These are phyloP conservation scores for Ceryle rudis DNA, from an alignment of 2,797 vertebrate genomes.

Conservation along the genomic window DNA sequence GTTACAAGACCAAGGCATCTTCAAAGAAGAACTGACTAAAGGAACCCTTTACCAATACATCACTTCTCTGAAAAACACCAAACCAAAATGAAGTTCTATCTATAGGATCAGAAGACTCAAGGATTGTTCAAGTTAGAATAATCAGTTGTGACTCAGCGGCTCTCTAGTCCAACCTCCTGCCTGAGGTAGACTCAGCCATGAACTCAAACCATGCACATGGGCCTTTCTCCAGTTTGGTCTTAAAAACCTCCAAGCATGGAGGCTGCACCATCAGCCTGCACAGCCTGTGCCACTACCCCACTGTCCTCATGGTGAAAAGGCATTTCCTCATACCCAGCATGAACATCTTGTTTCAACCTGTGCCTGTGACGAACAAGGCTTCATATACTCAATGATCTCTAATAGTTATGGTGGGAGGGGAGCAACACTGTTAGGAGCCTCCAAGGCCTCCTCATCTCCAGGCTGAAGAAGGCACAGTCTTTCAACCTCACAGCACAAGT, in stretches of 20 bases:
- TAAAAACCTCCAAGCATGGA: not conserved
- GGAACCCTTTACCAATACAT: not conserved
- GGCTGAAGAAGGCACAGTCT: no score
- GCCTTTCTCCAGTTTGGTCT: not conserved
- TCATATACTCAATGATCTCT: no score
- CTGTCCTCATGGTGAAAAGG: not conserved
- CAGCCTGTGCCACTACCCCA: not conserved
- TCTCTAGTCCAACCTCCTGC: not conserved
- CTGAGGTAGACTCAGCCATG: not conserved
- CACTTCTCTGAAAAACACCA: not conserved
- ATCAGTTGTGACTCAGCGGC: not conserved
- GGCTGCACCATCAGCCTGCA: not conserved
- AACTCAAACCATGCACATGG: not conserved
- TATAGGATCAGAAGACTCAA: not conserved
- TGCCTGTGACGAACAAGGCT: no score
- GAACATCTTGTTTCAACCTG: no score
- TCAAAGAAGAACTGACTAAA: not conserved
- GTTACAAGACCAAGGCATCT: not conserved
- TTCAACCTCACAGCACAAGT: no score
- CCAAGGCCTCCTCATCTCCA: no score
- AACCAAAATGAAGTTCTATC: not conserved
- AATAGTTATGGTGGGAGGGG: no score
- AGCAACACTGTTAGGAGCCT: no score
- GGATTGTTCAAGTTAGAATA: not conserved
- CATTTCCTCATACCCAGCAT: not conserved